These are phyloP conservation scores for Lacerta viridis DNA, from an alignment of 2,797 vertebrate species.

Conservation along the genomic window DNA sequence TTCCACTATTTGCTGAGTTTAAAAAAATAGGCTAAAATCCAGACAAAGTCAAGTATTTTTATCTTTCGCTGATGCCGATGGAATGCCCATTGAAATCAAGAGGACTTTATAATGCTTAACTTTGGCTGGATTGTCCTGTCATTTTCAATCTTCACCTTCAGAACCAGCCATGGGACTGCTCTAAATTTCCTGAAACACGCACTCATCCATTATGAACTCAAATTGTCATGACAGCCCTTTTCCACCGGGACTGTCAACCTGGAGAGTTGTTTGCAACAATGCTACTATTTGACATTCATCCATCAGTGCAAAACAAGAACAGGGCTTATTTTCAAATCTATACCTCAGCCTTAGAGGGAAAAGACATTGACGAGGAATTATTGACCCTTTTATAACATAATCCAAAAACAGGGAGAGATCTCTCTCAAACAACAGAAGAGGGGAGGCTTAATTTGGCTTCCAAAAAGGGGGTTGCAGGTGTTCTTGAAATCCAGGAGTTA, in stretches of 20 bases:
- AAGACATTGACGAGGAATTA: not conserved
- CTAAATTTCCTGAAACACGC: conserved; percentile 14
- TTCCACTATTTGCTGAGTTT: not conserved
- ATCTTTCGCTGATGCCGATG: too few species aligned
- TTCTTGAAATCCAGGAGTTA: not conserved
- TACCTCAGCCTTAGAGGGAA: not conserved
- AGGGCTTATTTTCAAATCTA: conserved; percentile 2
- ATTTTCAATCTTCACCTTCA: conserved; percentile 14
- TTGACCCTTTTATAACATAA: not conserved
- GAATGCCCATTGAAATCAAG: not conserved
- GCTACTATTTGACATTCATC: conserved; percentile 3
- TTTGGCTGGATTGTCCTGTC: not conserved
- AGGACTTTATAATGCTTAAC: not conserved
- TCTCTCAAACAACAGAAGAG: not conserved
- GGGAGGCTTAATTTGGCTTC: not conserved
- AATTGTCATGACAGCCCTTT: conserved; percentile 29
- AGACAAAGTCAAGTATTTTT: not conserved
- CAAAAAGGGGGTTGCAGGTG: not conserved
- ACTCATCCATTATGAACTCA: conserved; percentile 14
- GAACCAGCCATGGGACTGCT: conserved; percentile 24
- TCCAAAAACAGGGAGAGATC: not conserved
- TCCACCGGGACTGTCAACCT: conserved; percentile 28
- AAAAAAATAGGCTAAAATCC: not conserved
- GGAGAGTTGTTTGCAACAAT: conserved; percentile 2
- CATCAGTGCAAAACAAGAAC: conserved; percentile 11